Evolutionary conservation across 2,113 vertebrate genomes (phyloP), one percentile per base, ranked within the genome.

Genomic region (Lagenorhynchus albirostris): DNA sequence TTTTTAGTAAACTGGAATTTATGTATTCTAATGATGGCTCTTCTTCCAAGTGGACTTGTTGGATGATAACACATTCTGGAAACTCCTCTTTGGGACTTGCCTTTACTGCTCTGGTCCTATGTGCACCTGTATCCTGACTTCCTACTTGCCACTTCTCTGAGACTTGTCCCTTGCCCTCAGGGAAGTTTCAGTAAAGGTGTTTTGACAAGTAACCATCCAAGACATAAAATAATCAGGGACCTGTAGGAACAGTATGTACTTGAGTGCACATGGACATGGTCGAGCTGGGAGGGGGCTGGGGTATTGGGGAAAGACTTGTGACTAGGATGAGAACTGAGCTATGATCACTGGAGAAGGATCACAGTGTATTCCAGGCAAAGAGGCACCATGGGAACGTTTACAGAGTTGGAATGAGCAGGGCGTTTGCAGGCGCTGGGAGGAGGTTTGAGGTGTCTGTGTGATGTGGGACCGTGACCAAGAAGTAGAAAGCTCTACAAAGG

Each of bases 241-340:
- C n/a, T 20, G 14, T 18, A 15, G 0, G 15, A 33, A 23, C 26
- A 10, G 33, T 47, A 0, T 2, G 2, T 21, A 5, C 29, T 3
- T 4, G 20, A 50, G 41, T 33, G 62, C 3, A 55, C 74, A 2
- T 4, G 26, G 77, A 67, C 14, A 13, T 2, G 5, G 6, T 1
- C 31, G 58, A 6, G 5, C n/a, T 58, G 21, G 26, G 62, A 33
- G 18, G 17, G 55, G 55, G 29, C 3, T 29, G 41, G 20, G 33
- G 3, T 25, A 13, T 18, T 3, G 11, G 68, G 31, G 38, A n/a
- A 33, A 83, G n/a, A 6, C n/a, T 86, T 5, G 5, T 1, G 9
- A 63, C 2, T 29, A 23, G 79, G 76, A 17, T n/a, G 68, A 8
- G 7, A 26, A 25, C 25, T 5, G n/a, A 86, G 47, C 73, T 44